Evolutionary conservation across 2,888 invertebrate genomes (phyloP), one percentile per base, ranked within the genome.

Genomic region (Acleris emargana): DNA sequence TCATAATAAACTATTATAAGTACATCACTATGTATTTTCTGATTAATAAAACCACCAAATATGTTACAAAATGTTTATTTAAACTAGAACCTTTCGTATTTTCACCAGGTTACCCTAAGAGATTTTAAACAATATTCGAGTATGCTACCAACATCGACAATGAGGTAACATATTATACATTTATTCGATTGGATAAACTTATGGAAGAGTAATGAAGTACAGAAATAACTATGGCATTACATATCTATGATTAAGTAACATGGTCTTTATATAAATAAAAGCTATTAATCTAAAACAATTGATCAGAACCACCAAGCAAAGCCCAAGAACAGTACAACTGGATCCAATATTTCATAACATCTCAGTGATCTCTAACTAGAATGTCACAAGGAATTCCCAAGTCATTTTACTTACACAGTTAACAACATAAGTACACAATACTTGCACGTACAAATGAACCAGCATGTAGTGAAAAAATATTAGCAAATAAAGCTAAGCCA

Each of bases 21-120:
- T 59, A 59, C 58, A 54, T 13, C 13, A 42, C 9, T 7, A 1
- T 28, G 57, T 16, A 45, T 47, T 49, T 32, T 49, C 16, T 49
- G 32, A 32, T 22, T 50, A 59, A 54, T 68, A 71, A 83, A 78
- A 82, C 74, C 67, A 74, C 68, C 71, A 59, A 59, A 53, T 81
- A 84, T 80, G 83, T 87, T 88, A 88, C 83, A 89, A 89, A 86
- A 87, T 53, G 82, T 88, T 89, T 89, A 88, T 87, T 89, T 84
- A 79, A 83, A 87, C 84, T 87, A 88, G 81, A 82, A 82, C 83
- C 79, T 86, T 78, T 81, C 80, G 82, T 86, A 82, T 81, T 77
- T 78, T 80, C 78, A 83, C 80, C 82, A 83, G 82, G 73, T 84
- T 77, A 82, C 72, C 77, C 78, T 80, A 66, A 51, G 59, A 79